phyloP scores from a whole-genome alignment of 2,888 invertebrate species.

The Tetheella fluctuosa region DNA sequence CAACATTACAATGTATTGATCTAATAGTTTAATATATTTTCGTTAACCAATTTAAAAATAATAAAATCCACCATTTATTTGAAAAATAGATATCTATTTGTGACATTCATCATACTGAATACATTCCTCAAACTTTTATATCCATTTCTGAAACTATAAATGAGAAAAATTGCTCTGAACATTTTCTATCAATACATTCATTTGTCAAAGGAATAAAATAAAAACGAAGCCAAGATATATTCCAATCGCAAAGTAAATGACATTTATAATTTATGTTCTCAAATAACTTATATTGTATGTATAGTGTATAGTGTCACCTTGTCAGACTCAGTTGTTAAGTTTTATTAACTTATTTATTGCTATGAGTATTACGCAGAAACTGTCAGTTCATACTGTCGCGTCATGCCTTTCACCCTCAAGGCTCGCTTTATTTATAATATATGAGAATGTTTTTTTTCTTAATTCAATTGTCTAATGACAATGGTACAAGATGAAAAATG shows the following conservation, averaged over 20 bases:
- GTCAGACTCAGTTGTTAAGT: background rate
- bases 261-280: background rate
- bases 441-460: no score
- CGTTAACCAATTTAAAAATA: background rate
- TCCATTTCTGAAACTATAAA: background rate
- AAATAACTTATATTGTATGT: constrained; percentile 1
- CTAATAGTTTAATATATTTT: no score
- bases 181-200: background rate
- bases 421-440: no score
- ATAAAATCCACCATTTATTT: constrained; percentile 16
- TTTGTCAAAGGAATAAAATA: constrained; percentile 1
- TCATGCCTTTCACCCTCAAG: no score
- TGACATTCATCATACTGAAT: background rate
- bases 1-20: no score
- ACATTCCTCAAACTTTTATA: background rate
- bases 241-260: constrained; percentile 1
- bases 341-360: background rate
- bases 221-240: background rate
- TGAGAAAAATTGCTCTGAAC: background rate
- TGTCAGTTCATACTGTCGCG: no score
- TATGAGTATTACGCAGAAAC: no score
- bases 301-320: background rate
- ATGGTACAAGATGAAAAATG: no score
- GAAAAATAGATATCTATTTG: background rate
- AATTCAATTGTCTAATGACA: no score